phyloP scores from a whole-genome alignment of 1,140 invertebrate genomes.

The Drosophila biarmipes region DNA sequence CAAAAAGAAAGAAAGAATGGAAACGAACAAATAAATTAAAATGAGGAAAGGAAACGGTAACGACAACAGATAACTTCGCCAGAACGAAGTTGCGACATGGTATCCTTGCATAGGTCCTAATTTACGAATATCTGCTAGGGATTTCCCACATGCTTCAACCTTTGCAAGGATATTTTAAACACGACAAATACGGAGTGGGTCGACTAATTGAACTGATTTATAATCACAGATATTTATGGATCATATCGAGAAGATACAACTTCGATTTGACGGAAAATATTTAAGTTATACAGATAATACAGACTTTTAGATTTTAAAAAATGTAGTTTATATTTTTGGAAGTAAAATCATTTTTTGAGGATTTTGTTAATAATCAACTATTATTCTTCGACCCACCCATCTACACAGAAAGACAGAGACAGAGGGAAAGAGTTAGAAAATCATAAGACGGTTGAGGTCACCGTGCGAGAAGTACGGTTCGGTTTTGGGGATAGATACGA shows the following conservation, averaged over 20 bases:
- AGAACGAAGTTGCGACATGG: constrained; percentile 24
- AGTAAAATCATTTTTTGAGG: too few species aligned
- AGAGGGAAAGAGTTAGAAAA: constrained; percentile 36
- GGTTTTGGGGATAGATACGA: constrained; percentile 31
- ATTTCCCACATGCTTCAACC: neutral
- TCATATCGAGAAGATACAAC: too few species aligned
- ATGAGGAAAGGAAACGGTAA: constrained; percentile 41
- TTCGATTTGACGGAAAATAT: too few species aligned
- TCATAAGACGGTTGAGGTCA: constrained; percentile 41
- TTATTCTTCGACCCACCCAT: constrained; percentile 13
- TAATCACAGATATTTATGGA: neutral
- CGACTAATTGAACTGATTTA: neutral
- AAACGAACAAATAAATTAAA: constrained; percentile 60
- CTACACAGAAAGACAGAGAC: constrained; percentile 29
- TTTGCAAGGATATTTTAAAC: constrained; percentile 17
- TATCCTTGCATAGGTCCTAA: constrained; percentile 13
- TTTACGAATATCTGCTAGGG: neutral
- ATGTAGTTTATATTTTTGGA: too few species aligned
- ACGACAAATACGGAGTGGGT: constrained; percentile 23
- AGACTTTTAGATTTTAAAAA: too few species aligned
- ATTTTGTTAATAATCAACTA: neutral
- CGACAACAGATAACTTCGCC: constrained; percentile 27
- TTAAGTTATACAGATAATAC: too few species aligned
- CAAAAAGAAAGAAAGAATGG: constrained; percentile 70
- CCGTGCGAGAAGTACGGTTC: constrained; percentile 27